phyloP scores from a whole-genome alignment of 2,888 invertebrate species.

The Sesia apiformis region DNA sequence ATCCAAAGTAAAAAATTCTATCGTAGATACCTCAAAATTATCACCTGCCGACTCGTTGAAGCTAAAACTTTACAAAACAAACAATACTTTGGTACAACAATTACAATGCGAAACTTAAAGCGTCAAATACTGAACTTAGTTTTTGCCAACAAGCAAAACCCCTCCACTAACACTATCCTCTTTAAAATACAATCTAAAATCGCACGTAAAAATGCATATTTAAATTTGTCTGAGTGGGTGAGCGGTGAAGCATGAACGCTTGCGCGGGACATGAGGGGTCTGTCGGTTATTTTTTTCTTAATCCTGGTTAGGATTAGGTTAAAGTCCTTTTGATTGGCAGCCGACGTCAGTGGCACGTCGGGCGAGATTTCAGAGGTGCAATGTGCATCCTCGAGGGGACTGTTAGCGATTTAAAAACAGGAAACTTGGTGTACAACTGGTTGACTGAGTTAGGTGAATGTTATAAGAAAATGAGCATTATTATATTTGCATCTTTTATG shows the following conservation, averaged over 20 bases:
- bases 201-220: not conserved
- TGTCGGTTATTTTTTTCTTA: constrained; percentile 66
- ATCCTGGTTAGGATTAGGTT: constrained; percentile 69
- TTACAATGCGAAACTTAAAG: constrained; percentile 66
- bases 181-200: constrained; percentile 16
- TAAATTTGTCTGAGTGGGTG: constrained; percentile 16
- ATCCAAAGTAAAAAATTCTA: no score
- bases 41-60: constrained; percentile 24
- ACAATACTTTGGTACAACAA: constrained; percentile 58
- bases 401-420: not conserved
- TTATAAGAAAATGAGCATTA: no score
- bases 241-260: constrained; percentile 65
- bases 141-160: constrained; percentile 4
- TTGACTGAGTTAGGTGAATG: no score
- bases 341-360: constrained; percentile 63
- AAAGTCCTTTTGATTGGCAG: constrained; percentile 72
- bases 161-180: not conserved
- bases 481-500: no score
- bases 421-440: no score
- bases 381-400: constrained; percentile 3
- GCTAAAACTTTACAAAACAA: constrained; percentile 49
- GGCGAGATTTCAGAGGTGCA: constrained; percentile 26
- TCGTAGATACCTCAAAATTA: constrained; percentile 2
- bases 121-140: constrained; percentile 54
- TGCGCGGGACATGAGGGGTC: constrained; percentile 61